Base-by-base conservation (phyloP, 2,797 vertebrate species). In the Microctenopoma steveboyesi region DNA sequence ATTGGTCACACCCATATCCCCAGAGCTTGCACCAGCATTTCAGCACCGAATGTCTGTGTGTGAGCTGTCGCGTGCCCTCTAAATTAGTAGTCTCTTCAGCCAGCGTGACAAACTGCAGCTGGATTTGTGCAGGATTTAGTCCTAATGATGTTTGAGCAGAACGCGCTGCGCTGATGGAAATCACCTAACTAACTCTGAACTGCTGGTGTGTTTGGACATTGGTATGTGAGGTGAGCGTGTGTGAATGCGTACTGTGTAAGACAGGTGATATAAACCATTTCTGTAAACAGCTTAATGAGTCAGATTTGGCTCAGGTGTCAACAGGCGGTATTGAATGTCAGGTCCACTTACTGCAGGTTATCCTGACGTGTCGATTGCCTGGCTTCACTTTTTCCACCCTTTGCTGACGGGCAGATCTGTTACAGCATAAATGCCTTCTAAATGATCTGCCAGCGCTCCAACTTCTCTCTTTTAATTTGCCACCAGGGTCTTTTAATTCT, bases 221-320 rank as follows among this genome's bases (percentile, higher is more conserved):
- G 40, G 10, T 22, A 14, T 52, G 40, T 30, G 42, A 16, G 33
- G 43, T 45, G 35, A 14, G 27, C 58, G 55, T 39, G 35, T 50
- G 61, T 48, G 25, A 66, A 16, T 51, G 56, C 3, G 35, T 11
- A 15, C 16, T 10, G 13, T 49, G n/a, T 49, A 79, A 81, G 43
- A 81, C 78, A 66, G 74, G 83, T 88, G 79, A 84, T 72, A 69
- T 69, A 87, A 87, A 69, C 78, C 77, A 59, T 52, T 83, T 79
- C 81, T 81, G 76, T 86, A 90, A 92, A 90, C 83, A 81, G 25
- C 7, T 7, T 80, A 82, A 81, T 79, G 84, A 89, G 83, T 72
- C 45, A 15, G 80, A 73, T 85, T 81, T 55, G 77, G 60, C 73
- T 53, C 50, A 67, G 74, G 76, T 64, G 86, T 87, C 69, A 74